These are phyloP conservation scores for Mamestra brassicae DNA, from an alignment of 2,888 invertebrate genomes.

Conservation along the genomic window DNA sequence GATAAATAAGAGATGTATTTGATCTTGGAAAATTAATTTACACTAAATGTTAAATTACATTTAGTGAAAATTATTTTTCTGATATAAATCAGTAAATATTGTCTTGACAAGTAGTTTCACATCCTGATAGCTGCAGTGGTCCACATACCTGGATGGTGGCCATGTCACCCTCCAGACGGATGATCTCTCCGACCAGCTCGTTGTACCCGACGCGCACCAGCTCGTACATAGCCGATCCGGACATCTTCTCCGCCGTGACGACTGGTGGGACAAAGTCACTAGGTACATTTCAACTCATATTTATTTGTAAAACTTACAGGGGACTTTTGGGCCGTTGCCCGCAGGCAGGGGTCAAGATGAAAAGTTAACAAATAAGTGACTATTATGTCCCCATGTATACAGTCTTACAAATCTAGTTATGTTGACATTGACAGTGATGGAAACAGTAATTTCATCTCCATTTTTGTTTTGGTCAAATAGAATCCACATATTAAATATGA, in stretches of 20 bases:
- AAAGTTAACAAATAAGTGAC: background rate
- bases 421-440: background rate
- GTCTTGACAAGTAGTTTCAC: background rate
- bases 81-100: too few relatives aligned
- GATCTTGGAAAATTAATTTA: too few relatives aligned
- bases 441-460: background rate
- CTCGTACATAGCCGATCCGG: constrained; percentile 99
- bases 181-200: constrained; percentile 99
- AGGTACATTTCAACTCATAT: background rate
- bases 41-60: too few relatives aligned
- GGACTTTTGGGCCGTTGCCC: too few relatives aligned
- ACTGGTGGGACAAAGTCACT: constrained; percentile 91
- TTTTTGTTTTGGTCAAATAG: background rate
- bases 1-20: too few relatives aligned
- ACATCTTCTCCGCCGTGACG: constrained; percentile 99
- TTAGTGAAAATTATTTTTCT: too few relatives aligned
- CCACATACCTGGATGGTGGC: constrained; percentile 98
- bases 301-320: background rate
- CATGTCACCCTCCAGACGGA: constrained; percentile 99
- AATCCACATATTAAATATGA: background rate
- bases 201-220: constrained; percentile 99
- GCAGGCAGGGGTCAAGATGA: too few relatives aligned
- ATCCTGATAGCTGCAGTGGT: background rate
- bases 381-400: background rate
- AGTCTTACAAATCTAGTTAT: background rate